phyloP scores from a whole-genome alignment of 2,888 invertebrate genomes.

The Synanthedon formicaeformis region DNA sequence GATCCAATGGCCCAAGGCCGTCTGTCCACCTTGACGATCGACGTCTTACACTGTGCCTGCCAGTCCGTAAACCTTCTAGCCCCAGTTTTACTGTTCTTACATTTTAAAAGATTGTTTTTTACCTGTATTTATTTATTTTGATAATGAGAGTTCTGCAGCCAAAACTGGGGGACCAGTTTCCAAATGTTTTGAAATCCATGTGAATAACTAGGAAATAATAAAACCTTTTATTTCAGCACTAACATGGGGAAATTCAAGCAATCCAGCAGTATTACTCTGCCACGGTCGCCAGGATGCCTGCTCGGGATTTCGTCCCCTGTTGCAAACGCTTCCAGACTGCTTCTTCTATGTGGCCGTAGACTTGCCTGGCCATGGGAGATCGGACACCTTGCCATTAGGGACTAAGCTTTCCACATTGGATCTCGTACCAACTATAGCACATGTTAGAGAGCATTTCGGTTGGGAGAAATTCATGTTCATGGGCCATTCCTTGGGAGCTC shows the following conservation, averaged over 20 bases:
- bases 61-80: no score
- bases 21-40: no score
- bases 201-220: neutral
- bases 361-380: neutral
- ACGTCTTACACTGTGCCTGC: no score
- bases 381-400: neutral
- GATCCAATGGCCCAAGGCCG: no score
- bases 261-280: neutral
- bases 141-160: no score
- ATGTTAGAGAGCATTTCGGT: neutral
- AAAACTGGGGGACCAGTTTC: no score
- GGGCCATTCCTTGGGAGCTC: neutral
- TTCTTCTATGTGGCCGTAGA: neutral
- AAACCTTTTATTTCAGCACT: neutral
- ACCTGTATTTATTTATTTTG: no score
- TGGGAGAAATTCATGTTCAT: neutral
- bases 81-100: no score
- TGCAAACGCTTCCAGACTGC: neutral
- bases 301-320: neutral
- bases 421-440: neutral
- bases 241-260: neutral
- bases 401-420: neutral
- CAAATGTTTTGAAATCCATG: neutral
- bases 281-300: neutral
- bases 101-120: no score